A percentile compares a stretch with the other conserved stretches of the same genome.
Evolutionary conservation across 2,797 vertebrate species (phyloP).

Genomic region (Gadopsis bispinosus): DNA sequence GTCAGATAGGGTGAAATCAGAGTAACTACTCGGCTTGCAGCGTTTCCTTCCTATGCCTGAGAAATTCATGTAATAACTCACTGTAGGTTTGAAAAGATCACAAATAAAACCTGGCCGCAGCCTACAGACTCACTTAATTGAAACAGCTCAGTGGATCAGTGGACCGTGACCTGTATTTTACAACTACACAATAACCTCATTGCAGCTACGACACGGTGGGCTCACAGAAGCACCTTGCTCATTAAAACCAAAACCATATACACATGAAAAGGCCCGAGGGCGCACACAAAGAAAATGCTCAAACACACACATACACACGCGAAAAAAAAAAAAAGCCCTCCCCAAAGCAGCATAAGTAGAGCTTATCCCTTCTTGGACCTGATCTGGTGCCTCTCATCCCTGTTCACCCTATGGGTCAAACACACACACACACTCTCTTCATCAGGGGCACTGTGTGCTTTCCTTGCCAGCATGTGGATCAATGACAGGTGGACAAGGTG

Average conservation of each 20-base stretch:
- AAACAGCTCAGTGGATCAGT: conserved; percentile 45
- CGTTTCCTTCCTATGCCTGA: background rate
- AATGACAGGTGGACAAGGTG: conserved; percentile 70
- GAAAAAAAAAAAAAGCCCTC: conserved; percentile 7
- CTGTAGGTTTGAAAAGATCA: conserved; percentile 21
- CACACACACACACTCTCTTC: conserved; percentile 26
- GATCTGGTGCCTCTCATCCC: conserved; percentile 75
- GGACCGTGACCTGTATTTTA: conserved; percentile 59
- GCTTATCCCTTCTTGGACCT: conserved; percentile 77
- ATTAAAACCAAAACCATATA: conserved; percentile 66
- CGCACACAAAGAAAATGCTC: conserved; percentile 40
- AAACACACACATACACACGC: conserved; percentile 29
- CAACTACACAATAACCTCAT: conserved; percentile 55
- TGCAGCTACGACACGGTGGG: conserved; percentile 45
- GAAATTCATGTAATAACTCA: conserved; percentile 1
- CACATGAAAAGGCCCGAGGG: conserved; percentile 48
- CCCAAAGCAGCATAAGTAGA: conserved; percentile 65
- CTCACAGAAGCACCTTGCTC: conserved; percentile 61
- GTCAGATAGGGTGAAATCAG: background rate
- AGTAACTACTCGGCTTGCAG: background rate
- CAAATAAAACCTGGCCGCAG: conserved; percentile 19
- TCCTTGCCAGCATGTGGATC: conserved; percentile 55
- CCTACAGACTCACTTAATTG: conserved; percentile 29
- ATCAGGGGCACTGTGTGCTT: conserved; percentile 9
- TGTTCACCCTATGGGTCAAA: conserved; percentile 67